Base-by-base conservation (phyloP, 2,888 invertebrate species). In the Spodoptera littoralis region DNA sequence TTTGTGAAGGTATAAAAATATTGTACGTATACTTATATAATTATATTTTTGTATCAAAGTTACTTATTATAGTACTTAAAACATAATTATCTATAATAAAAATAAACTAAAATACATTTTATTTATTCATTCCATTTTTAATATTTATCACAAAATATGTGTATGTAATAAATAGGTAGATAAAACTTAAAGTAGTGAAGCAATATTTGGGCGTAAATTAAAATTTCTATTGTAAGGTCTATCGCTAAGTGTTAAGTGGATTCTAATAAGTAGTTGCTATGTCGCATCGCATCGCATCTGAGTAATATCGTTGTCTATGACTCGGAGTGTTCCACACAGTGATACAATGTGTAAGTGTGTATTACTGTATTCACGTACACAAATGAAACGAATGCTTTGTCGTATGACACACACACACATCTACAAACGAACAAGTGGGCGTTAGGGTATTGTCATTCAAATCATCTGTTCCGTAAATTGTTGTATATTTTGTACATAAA, bases 401-500 rank as follows among this genome's bases (percentile, higher is more conserved):
- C 59, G 71, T 73, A 66, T 67, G 56, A 66, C 49, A 57, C 72
- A 83, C 78, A 60, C 82, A 84, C 83, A 81, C 81, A 74, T 63
- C 60, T 65, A 77, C 70, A 76, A 80, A 79, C 77, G 77, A 80
- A 82, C 79, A 75, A 83, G 86, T 83, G 79, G 79, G 84, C 74
- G 80, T 82, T 79, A 71, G 76, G 77, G 81, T 84, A 89, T 88
- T 84, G 85, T 86, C 84, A 85, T 85, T 90, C 90, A 88, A 90
- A 91, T 92, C 92, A 92, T 93, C 92, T 93, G 92, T 92, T 93
- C 89, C 84, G 87, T 88, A 86, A 91, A 88, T 90, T 85, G 85
- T 90, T 92, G 89, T 91, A 87, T 88, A 91, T 88, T 90, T 90
- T 92, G 91, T 92, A 90, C 81, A 91, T 90, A 91, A 87, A 85